Percentiles rank a stretch among this genome's conserved stretches.
Conservation (phyloP, 2,797 vertebrate genomes). For the Falco columbarius region DNA sequence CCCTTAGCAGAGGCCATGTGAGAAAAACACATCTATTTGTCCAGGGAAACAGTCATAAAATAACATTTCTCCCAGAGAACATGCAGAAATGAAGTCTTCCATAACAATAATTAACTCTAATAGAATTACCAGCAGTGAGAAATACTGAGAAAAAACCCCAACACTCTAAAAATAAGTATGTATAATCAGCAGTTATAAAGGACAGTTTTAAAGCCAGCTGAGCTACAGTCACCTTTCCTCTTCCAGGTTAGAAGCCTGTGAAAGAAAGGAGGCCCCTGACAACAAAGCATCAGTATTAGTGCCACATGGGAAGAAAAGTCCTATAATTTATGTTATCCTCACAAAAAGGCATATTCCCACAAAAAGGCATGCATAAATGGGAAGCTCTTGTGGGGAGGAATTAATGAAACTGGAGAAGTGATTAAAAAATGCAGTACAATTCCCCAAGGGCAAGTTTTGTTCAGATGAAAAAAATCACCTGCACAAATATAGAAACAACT, state of each 20-base stretch:
- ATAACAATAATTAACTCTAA: neutral
- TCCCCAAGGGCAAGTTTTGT: constrained; percentile 23
- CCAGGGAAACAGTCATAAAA: neutral
- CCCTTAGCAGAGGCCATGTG: neutral
- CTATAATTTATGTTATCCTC: neutral
- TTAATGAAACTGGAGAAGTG: neutral
- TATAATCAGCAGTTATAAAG: neutral
- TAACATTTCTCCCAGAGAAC: neutral
- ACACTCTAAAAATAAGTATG: neutral
- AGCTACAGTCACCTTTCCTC: neutral
- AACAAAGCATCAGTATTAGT: neutral
- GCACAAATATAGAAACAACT: constrained; percentile 35
- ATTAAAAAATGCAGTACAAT: constrained; percentile 9
- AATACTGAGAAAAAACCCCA: neutral
- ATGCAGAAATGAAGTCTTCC: neutral
- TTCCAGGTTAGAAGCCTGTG: neutral
- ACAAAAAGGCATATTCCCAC: neutral
- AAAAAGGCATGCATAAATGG: neutral
- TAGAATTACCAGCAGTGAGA: neutral
- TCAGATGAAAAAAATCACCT: constrained; percentile 12
- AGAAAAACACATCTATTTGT: neutral
- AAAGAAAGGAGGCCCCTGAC: neutral
- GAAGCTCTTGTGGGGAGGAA: neutral
- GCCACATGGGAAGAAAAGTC: neutral
- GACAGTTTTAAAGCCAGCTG: neutral